Base-by-base conservation (phyloP, 2,888 invertebrate genomes). In the Endotricha flammealis region DNA sequence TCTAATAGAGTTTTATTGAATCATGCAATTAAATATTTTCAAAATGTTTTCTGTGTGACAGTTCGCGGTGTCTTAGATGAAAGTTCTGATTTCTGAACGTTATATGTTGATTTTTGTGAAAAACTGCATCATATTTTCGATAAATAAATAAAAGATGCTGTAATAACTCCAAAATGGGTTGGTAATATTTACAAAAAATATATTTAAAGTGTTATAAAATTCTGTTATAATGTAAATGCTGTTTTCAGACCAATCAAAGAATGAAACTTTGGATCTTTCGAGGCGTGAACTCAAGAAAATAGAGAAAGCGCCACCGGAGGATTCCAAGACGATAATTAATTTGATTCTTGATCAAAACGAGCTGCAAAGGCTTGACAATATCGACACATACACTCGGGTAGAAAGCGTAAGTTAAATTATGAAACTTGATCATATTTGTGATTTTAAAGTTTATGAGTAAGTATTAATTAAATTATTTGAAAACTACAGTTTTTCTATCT, bases 301-400 rank as follows among this genome's bases (percentile, higher is more conserved):
- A 59, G 90, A 90, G 70, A 91, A 92, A 81, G 92, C 92, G 62
- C 90, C 91, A 46, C 80, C 88, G 36, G 90, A 91, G 41, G 92
- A 93, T 72, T 89, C 91, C 14, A 90, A 90, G 63, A 87, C 88
- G 44, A 88, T 92, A 59, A 91, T 90, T 42, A 90, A 90, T 52
- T 86, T 96, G 53, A 91, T 94, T 53, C 87, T 95, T 33, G 95
- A 96, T 68, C 93, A 95, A 64, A 97, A 97, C 87, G 94, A 95
- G 66, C 80, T 97, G 43, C 94, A 94, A 62, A 91, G 95, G 55
- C 88, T 96, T 57, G 96, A 96, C 73, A 95, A 95, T 76, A 90
- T 96, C 50, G 95, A 96, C 58, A 91, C 92, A 14, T 96, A 93
- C 73, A 88, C 88, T 38, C 91, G 92, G 64, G 88, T 96, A 34